Evolutionary conservation across 37 sponge, comb jelly and placozoan species (phyloP).

Genomic region (Beroe forskalii): DNA sequence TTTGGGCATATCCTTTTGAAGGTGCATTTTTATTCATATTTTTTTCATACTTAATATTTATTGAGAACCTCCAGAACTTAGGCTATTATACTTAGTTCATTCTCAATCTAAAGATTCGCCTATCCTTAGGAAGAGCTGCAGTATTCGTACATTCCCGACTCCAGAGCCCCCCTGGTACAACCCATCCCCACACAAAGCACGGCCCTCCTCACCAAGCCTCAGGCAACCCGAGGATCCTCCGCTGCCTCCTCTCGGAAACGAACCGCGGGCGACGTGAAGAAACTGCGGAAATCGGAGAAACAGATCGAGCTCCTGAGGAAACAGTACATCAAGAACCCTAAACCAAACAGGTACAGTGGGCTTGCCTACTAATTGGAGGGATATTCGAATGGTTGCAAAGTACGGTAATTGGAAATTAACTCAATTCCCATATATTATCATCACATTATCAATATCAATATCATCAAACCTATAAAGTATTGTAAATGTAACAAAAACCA

Average conservation of each 20-base stretch:
- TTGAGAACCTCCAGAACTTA: too few relatives aligned
- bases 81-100: too few relatives aligned
- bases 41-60: too few relatives aligned
- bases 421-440: too few relatives aligned
- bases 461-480: too few relatives aligned
- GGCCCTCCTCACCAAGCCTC: neutral
- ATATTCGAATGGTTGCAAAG: neutral
- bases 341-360: constrained; percentile 53
- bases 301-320: constrained; percentile 21
- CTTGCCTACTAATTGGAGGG: too few relatives aligned
- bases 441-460: too few relatives aligned
- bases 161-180: neutral
- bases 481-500: too few relatives aligned
- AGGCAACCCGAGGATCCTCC: neutral
- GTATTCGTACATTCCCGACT: neutral
- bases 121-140: neutral
- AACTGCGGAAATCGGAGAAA: constrained; percentile 51
- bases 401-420: too few relatives aligned
- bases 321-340: neutral
- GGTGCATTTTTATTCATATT: too few relatives aligned
- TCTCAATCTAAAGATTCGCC: too few relatives aligned
- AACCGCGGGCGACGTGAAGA: neutral
- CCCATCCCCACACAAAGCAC: neutral
- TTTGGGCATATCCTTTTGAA: too few relatives aligned
- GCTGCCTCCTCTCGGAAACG: neutral